Evolutionary conservation across 2,888 invertebrate species (phyloP), one percentile per base, ranked within the genome.

Genomic region (Acronicta leporina): DNA sequence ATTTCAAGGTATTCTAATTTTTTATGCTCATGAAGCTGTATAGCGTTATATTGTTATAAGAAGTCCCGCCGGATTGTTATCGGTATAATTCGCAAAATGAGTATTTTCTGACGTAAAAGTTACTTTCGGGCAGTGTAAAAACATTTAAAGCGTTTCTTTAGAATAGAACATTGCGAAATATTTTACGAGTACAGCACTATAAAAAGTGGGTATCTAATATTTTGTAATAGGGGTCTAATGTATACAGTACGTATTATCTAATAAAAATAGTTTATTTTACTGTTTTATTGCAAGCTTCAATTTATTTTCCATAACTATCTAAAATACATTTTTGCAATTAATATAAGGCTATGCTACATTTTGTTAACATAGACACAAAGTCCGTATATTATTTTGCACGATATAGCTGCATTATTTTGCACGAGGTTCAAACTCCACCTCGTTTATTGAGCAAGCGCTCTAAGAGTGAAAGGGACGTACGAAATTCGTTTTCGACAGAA

Each of bases 401-500:
- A 67, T n/a, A n/a, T 35, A 59, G 53, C 44, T 73, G 68, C 73
- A 73, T 45, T 50, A 62, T 53, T 8, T 44, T 30, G 43, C 55
- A 61, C 56, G 67, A 67, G 55, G 49, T 69, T 62, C 49, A 53
- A 27, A 73, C 55, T 62, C 54, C 45, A 25, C 30, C 43, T 38
- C 45, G 62, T 33, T 59, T 13, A 49, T 52, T 53, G 62, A 73
- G 45, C 25, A 41, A 52, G 62, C 62, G 53, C 68, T 67, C 52
- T 46, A 69, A 63, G 85, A 69, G 82, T 46, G 82, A 88, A 75
- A 85, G 80, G 75, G 87, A 86, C 69, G 77, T 67, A 73, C 72
- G 75, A 86, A 87, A 87, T 90, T 88, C 89, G 85, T 87, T 89
- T 85, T 83, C 83, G 83, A 85, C 83, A 85, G 85, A 89, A 91